Evolutionary conservation across 2,113 vertebrate species (phyloP).

Genomic region (Lycaon pictus): DNA sequence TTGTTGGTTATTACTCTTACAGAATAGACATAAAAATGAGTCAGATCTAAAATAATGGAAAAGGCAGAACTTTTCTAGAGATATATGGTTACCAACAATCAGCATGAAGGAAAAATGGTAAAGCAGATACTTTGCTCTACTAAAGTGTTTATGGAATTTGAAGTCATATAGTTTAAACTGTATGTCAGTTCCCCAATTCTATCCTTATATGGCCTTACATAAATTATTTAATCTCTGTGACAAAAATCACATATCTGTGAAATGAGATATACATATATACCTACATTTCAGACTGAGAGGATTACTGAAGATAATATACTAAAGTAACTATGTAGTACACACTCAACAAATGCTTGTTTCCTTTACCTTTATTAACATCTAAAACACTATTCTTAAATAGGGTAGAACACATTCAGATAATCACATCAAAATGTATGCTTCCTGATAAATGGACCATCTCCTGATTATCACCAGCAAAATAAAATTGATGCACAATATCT

Average conservation of each 20-base stretch:
- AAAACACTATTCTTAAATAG: constrained; percentile 31
- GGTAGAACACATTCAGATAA: constrained; percentile 1
- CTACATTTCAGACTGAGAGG: not conserved
- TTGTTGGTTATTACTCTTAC: not conserved
- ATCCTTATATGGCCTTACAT: not conserved
- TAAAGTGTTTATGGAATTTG: not conserved
- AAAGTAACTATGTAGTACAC: not conserved
- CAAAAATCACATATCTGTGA: not conserved
- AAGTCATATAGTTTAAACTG: not conserved
- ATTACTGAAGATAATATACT: not conserved
- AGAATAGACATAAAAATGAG: not conserved
- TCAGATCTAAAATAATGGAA: constrained; percentile 24
- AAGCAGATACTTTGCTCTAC: not conserved
- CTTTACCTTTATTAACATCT: not conserved
- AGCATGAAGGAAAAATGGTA: not conserved
- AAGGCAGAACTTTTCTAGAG: not conserved
- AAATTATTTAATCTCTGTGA: not conserved
- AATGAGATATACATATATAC: not conserved
- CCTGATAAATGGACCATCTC: constrained; percentile 20
- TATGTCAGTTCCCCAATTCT: not conserved
- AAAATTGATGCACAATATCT: not conserved
- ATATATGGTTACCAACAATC: not conserved
- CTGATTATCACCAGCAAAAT: constrained; percentile 52
- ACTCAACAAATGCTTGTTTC: not conserved
- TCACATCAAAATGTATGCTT: not conserved